Evolutionary conservation across 2,888 invertebrate species (phyloP), one percentile per base, ranked within the genome.

Genomic region (Platynereis dumerilii): DNA sequence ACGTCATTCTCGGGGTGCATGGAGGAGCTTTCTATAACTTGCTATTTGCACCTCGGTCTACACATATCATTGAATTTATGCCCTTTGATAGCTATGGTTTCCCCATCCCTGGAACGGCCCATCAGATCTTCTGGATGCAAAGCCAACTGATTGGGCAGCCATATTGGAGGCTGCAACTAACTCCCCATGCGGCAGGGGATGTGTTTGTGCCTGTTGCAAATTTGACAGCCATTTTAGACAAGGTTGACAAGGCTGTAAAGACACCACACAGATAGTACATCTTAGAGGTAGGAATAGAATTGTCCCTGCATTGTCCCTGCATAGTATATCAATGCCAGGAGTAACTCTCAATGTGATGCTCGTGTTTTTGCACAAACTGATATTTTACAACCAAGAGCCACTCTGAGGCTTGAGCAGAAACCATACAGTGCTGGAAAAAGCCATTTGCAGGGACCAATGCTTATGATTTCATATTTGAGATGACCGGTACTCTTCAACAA

Each of bases 21-120:
- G 67, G 67, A 10, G 67, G 67, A 1, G 67, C 60, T 5, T 58
- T 67, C 26, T 67, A 67, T 39, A 67, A 67, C 61, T 52, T 67
- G 58, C 24, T 53, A n/a, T 48, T 64, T 26, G 42, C 54, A 12
- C 65, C 60, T 15, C n/a, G 26, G 3, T 52, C 34, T 20, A 53
- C 64, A 7, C 29, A 27, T 44, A 48, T 67, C n/a, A 44, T 67
- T 2, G 67, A 67, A 39, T 20, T 67, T 1, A 60, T 65, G 48
- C 67, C 67, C 2, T 53, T 39, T 15, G 22, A 52, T 17, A 12
- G n/a, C 39, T 53, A 39, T 34, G 61, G 61, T 17, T 22, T 34
- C 15, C 52, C 24, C 39, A 34, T 34, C 12, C 61, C 61, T 2
- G 39, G 28, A 12, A 29, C 52, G 12, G 54, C 61, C 20, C 54